Conservation (phyloP, 1,140 invertebrate species). For the Acromyrmex echinatior region DNA sequence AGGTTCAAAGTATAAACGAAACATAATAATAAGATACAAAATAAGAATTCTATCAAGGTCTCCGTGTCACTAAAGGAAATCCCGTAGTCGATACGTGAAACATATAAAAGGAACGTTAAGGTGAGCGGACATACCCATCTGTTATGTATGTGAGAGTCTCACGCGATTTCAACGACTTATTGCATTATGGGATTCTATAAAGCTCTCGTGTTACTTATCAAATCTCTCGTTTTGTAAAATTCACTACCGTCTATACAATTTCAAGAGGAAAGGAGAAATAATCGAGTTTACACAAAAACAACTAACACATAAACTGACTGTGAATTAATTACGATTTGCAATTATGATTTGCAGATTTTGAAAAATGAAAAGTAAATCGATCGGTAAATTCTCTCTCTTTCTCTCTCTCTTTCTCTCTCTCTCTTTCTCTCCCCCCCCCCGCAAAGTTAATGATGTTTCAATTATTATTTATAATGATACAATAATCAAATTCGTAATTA, state of each 20-base stretch:
- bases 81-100: slow-evolving; percentile 11
- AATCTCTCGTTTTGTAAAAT: slow-evolving; percentile 18
- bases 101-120: background rate
- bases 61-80: background rate
- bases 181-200: slow-evolving; percentile 44
- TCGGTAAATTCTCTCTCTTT: background rate
- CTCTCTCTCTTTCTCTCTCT: background rate
- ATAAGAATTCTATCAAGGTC: slow-evolving; percentile 33
- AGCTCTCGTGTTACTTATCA: slow-evolving; percentile 51
- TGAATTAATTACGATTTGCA: slow-evolving; percentile 17
- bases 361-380: background rate
- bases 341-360: background rate
- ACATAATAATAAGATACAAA: slow-evolving; percentile 5
- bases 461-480: background rate
- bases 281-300: background rate
- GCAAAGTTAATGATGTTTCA: background rate
- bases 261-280: background rate
- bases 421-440: too few species aligned
- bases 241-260: background rate
- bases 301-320: background rate
- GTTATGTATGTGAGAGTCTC: slow-evolving; percentile 57
- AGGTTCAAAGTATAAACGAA: background rate
- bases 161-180: slow-evolving; percentile 67
- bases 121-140: slow-evolving; percentile 44
- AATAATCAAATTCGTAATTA: background rate